These are phyloP conservation scores for Melanaphis sacchari DNA, from an alignment of 1,140 invertebrate genomes.

Conservation along the genomic window DNA sequence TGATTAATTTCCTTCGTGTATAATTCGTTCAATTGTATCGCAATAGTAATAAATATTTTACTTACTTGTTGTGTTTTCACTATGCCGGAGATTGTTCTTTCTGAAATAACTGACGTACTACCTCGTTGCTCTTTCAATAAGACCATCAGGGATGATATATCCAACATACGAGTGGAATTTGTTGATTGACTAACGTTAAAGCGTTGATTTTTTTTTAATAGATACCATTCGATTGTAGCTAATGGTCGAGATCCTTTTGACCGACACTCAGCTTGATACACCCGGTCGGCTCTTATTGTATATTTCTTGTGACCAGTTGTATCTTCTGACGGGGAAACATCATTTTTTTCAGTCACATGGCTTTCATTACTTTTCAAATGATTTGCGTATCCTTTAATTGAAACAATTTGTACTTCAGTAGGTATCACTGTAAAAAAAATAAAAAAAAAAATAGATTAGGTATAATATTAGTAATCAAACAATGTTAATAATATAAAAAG, in stretches of 20 bases:
- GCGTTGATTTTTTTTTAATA: constrained; percentile 21
- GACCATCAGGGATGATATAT: neutral
- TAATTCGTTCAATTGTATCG: neutral
- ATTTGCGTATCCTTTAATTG: neutral
- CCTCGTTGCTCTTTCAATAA: neutral
- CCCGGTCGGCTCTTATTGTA: constrained; percentile 76
- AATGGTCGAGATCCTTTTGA: constrained; percentile 81
- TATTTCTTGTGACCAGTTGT: neutral
- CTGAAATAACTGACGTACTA: neutral
- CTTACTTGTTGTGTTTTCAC: constrained; percentile 18
- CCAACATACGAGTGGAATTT: neutral
- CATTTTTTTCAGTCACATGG: neutral
- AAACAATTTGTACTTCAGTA: neutral
- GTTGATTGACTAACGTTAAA: neutral
- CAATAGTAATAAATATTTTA: neutral
- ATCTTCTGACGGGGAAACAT: neutral
- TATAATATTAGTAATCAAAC: too few relatives aligned
- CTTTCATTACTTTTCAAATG: neutral
- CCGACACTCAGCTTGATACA: constrained; percentile 83
- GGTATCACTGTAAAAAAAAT: constrained; percentile 17
- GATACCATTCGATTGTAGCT: constrained; percentile 78
- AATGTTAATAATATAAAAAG: neutral
- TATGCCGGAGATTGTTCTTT: neutral
- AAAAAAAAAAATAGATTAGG: neutral
- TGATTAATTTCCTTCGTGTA: neutral